Evolutionary conservation across 2,113 vertebrate species (phyloP), one percentile per base, ranked within the genome.

Genomic region (Ictalurus punctatus): DNA sequence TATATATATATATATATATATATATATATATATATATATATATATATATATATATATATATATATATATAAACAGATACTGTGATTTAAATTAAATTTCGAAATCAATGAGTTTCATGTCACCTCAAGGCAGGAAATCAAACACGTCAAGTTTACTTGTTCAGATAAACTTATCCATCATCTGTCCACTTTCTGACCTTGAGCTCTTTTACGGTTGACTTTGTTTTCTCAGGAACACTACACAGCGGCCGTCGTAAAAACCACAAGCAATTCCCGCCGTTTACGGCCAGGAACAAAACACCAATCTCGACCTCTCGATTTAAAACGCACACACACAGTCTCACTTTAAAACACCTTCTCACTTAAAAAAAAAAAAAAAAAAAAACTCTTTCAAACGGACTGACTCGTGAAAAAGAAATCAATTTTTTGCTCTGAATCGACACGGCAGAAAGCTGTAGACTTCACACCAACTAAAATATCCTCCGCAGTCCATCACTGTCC

Each of bases 401-500:
- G 56, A 87, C 85, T 90, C 30, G 71, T 90, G 79, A 84, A 90
- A 87, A 84, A 84, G 21, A 90, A 90, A 78, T 87, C 85, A 83
- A 67, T 87, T 16, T n/a, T 34, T 76, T 59, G 65, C 74, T 87
- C 65, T 30, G 83, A 78, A 83, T 89, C 17, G 54, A 71, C 78
- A 10, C 4, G 56, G 44, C 40, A 85, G 69, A 85, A 84, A 61
- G 76, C 54, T 80, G 86, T 37, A 71, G 19, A n/a, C 44, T 71
- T 71, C 84, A 85, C 44, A 56, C 48, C 44, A 56, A 56, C 84
- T 71, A 34, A 56, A 14, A 30, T 71, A 6, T 85, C n/a, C 54
- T 40, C 37, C 1, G 13, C 71, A 6, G 34, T 16, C 25, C 71
- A 8, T 86, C 73, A 61, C n/a, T 34, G 12, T 56, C 3, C 34